Base-by-base conservation (phyloP, 2,888 invertebrate species). In the Drosophila buzzatii region DNA sequence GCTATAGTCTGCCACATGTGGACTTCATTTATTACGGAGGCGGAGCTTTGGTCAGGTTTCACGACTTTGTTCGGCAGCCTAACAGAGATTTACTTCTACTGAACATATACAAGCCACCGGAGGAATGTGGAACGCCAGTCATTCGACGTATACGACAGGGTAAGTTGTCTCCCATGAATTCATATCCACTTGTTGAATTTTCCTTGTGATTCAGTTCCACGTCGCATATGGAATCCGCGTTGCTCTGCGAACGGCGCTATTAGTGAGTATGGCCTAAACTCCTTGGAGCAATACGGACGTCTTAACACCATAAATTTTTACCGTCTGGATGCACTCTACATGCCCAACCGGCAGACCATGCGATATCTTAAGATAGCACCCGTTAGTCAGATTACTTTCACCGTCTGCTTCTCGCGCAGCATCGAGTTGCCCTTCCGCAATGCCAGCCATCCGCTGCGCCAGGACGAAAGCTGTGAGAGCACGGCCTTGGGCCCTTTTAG, bases 251-350 rank as follows among this genome's bases (percentile, higher is more conserved):
- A 91, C 45, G 95, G 94, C 90, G 72, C 90, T 16, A 85, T 91
- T 0, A 89, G 86, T 8, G 92, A 92, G 2, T 93, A 93, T 52
- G 95, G 94, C 35, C 89, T 77, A 55, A 90, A 76, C 77, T 94
- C 92, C 78, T 93, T 95, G 71, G 93, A 93, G 18, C 95, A 96
- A 85, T 95, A 94, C 79, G 93, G 96, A 8, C 95, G 95, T 76
- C 95, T 96, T 7, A 94, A 94, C 18, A 95, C 94, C 70, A 93
- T 95, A 1, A 95, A 95, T 89, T 96, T 94, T 91, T 96, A 97
- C 89, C 94, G 95, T 37, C 91, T 97, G 45, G 94, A 95, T 79
- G 94, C 97, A 0, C 96, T 96, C 91, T 97, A 97, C 84, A 96
- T 96, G 93, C 95, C 92, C 67, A 90, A 80, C 0, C 92, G 93